Percentiles rank a stretch among this genome's conserved stretches.
Evolutionary conservation across 35 echinoderm and acorn worm species (phyloP).

Genomic region (Stichopus chloronotus): DNA sequence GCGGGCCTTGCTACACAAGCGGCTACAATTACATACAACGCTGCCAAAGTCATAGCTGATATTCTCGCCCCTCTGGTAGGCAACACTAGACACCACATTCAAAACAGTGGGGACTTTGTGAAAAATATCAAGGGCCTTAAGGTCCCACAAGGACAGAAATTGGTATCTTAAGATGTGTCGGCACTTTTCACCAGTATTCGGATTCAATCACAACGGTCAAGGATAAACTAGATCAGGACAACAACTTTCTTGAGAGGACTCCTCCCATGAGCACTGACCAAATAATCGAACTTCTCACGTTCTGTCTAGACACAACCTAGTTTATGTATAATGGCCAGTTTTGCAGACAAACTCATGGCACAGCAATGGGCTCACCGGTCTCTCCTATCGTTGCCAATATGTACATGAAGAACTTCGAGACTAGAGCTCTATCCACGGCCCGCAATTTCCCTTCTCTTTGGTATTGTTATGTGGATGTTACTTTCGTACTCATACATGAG

Average conservation of each 20-base stretch:
- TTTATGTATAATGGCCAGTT: conserved; percentile 17
- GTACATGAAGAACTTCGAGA: conserved; percentile 65
- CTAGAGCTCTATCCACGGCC: conserved; percentile 32
- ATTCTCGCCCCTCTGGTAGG: conserved; percentile 54
- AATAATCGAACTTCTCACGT: conserved; percentile 18
- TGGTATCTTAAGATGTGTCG: conserved; percentile 52
- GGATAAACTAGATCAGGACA: conserved; percentile 35
- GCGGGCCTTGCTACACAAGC: too few species aligned
- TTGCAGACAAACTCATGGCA: conserved; percentile 28
- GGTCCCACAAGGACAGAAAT: conserved; percentile 53
- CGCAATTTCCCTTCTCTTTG: conserved; percentile 11
- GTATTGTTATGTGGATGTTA: conserved; percentile 71
- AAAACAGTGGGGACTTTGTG: conserved; percentile 58
- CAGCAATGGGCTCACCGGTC: conserved; percentile 62
- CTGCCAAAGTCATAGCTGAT: conserved; percentile 42
- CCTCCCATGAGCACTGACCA: not conserved
- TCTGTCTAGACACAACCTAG: conserved; percentile 39
- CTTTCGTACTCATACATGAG: conserved; percentile 21
- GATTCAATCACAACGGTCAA: conserved; percentile 46
- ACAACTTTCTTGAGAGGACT: not conserved
- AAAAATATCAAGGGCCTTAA: conserved; percentile 31
- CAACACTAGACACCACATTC: conserved; percentile 39
- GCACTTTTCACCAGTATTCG: conserved; percentile 58
- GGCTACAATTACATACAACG: conserved; percentile 59
- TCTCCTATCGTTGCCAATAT: conserved; percentile 53